Evolutionary conservation across 2,113 vertebrate genomes (phyloP).

Genomic region (Oreochromis aureus): DNA sequence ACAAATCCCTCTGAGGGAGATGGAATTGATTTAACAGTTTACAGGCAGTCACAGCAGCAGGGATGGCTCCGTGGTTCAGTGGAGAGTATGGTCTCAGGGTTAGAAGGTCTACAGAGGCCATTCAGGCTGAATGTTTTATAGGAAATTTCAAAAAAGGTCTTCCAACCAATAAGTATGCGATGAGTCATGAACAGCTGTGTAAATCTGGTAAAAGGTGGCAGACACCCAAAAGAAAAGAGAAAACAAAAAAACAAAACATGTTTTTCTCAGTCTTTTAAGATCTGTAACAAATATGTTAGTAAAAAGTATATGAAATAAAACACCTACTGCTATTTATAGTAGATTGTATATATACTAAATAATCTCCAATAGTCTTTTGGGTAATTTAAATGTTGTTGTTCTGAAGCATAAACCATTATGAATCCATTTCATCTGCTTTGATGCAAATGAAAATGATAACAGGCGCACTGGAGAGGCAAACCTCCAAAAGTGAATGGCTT

Average conservation of each 20-base stretch:
- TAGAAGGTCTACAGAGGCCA: not conserved
- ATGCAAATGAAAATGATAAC: not conserved
- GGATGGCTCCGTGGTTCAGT: not conserved
- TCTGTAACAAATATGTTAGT: not conserved
- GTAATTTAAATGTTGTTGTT: not conserved
- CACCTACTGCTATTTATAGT: not conserved
- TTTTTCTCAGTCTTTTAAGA: not conserved
- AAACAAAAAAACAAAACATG: rapidly evolving
- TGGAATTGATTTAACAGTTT: conserved; percentile 11
- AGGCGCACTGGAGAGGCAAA: not conserved
- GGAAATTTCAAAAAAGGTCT: not conserved
- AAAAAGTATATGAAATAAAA: not conserved
- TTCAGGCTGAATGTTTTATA: not conserved
- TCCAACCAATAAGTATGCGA: not conserved
- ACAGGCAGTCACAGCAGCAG: not conserved
- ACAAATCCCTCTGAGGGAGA: conserved; percentile 5
- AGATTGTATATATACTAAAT: not conserved
- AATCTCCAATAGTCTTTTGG: not conserved
- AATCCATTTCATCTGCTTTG: not conserved
- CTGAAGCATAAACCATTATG: not conserved
- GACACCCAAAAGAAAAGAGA: not conserved
- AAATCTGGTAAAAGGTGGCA: not conserved
- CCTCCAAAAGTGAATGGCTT: rapidly evolving
- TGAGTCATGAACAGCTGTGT: not conserved
- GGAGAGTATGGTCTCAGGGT: not conserved